Evolutionary conservation across 1,140 invertebrate species (phyloP), one percentile per base, ranked within the genome.

Genomic region (Babylonia areolata): DNA sequence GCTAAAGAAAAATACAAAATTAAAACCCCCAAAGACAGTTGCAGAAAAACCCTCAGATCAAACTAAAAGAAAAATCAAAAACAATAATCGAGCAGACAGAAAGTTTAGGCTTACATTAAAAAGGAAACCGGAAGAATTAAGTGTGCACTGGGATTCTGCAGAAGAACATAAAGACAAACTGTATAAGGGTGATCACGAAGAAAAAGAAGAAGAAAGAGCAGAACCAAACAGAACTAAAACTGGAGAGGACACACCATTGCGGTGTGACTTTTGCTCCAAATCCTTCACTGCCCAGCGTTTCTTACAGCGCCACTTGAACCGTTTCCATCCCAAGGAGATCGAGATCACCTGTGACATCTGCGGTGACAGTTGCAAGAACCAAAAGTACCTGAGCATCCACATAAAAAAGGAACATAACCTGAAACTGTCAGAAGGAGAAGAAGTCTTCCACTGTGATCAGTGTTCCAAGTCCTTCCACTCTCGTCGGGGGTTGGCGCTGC

Each of bases 381-480:
- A 73, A 17, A 73, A 33, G 31, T 73, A 35, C 33, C 33, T 73
- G 2, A 73, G 35, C 31, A 11, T 73, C 33, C 71, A 73, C 71
- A 73, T 73, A 31, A 31, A 31, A 33, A 73, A 35, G 17, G 71
- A 33, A 31, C 71, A 73, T 17, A 35, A 31, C 20, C 71, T 73
- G 33, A 28, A 73, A 33, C 9, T 6, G 9, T 35, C 31, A 1
- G 71, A 73, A 73, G 71, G 71, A 33, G 71, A 73, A 35, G 9
- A 73, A 35, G 28, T 73, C 31, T 73, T 35, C 71, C 71, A 73
- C 33, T 73, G 71, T 35, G 71, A 73, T 17, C 71, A 73, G 33
- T 73, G 71, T 31, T 33, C 71, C 28, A 73, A 73, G 71, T 73
- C 71, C 31, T 73, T 73, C 71, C 33, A 73, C 33, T 33, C 71